Evolutionary conservation across 2,888 invertebrate genomes (phyloP), one percentile per base, ranked within the genome.

Genomic region (Timandra comae): DNA sequence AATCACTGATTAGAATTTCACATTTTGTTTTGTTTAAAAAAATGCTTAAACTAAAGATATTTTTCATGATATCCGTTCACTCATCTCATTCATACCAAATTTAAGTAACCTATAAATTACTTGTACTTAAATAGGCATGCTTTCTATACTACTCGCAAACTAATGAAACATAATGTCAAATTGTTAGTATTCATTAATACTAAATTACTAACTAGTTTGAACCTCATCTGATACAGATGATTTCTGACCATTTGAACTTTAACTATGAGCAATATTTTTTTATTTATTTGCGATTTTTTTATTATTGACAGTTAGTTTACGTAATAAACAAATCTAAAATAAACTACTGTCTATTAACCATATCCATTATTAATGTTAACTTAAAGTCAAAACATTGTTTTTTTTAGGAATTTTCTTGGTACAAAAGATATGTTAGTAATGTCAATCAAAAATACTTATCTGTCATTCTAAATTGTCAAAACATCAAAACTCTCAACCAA

Each of bases 81-180:
- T 69, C 71, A 64, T 63, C 68, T 65, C 75, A 73, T 65, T 71
- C 68, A 58, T 57, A 74, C 71, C 70, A 66, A 73, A 68, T 70
- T 67, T 63, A 69, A 57, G 68, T 71, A 68, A 65, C 60, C 62
- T 73, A 70, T 64, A 52, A 69, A 74, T 73, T 80, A 81, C 72
- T 85, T 84, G 85, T 84, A 84, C 84, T 84, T 79, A 81, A 75
- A 78, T 81, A 84, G 77, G 78, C 79, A 81, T 80, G 79, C 80
- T 74, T n/a, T 74, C 58, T 73, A 73, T 31, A 56, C 68, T 76
- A 78, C 52, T 46, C 55, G 70, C 63, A 69, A 72, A 74, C 68
- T 61, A 64, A 69, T 43, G 43, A 58, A 64, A 61, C 30, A 55
- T n/a, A 68, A 68, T 69, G 67, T 72, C 67, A 70, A 55, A 58